A percentile compares a stretch with the other conserved stretches of the same genome.
phyloP scores from a whole-genome alignment of 37 sponge, comb jelly and placozoan genomes.

The Dysidea cf. avara region DNA sequence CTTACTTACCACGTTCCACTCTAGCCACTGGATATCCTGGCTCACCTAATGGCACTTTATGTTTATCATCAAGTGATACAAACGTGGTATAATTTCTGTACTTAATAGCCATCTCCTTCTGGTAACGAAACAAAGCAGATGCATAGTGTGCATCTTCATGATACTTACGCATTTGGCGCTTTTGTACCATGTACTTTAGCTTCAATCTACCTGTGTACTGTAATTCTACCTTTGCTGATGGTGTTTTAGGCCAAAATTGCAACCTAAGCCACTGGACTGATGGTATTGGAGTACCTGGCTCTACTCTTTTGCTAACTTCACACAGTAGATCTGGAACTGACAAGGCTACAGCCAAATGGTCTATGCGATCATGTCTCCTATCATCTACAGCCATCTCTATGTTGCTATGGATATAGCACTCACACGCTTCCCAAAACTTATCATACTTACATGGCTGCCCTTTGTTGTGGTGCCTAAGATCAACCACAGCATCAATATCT shows the following conservation, averaged over 20 bases:
- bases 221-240: background rate
- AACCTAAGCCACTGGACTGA: constrained; percentile 27
- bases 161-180: constrained; percentile 14
- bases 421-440: constrained; percentile 18
- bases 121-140: constrained; percentile 42
- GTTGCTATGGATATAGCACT: constrained; percentile 6
- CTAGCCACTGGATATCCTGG: constrained; percentile 21
- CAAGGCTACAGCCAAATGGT: constrained; percentile 5
- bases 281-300: constrained; percentile 6
- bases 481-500: constrained; percentile 2
- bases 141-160: constrained; percentile 40
- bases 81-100: constrained; percentile 17
- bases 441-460: constrained; percentile 14
- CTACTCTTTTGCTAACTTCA: constrained; percentile 5
- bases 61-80: constrained; percentile 28
- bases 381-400: constrained; percentile 15
- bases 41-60: constrained; percentile 15
- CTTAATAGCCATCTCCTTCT: constrained; percentile 23
- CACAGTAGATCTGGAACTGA: background rate
- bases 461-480: constrained; percentile 18
- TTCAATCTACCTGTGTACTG: constrained; percentile 26
- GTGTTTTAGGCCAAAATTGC: constrained; percentile 28
- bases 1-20: constrained; percentile 8
- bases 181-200: constrained; percentile 28
- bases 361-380: constrained; percentile 9